These are phyloP conservation scores for Drosophila tripunctata DNA, from an alignment of 2,888 invertebrate species.

Conservation along the genomic window DNA sequence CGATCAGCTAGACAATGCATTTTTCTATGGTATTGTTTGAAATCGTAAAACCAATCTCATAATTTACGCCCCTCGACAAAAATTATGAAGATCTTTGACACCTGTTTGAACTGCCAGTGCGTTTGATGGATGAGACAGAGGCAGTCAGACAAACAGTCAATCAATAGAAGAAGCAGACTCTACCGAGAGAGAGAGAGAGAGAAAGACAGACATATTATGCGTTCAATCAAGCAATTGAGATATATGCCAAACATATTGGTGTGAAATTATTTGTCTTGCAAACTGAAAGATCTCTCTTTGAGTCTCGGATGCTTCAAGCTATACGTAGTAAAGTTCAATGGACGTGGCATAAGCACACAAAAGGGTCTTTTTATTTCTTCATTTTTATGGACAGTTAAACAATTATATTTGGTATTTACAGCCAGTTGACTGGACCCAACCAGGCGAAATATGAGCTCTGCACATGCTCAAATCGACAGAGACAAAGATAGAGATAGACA, in stretches of 20 bases:
- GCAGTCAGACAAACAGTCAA: slow-evolving; percentile 6
- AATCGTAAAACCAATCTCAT: slow-evolving; percentile 32
- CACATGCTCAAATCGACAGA: slow-evolving; percentile 12
- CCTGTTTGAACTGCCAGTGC: slow-evolving; percentile 46
- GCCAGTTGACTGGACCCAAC: slow-evolving; percentile 36
- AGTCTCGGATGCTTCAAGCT: slow-evolving; percentile 8
- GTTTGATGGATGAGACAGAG: slow-evolving; percentile 60
- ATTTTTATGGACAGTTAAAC: slow-evolving; percentile 73
- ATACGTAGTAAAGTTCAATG: slow-evolving; percentile 61
- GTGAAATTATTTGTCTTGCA: slow-evolving; percentile 65
- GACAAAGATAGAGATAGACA: slow-evolving; percentile 13
- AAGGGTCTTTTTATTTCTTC: slow-evolving; percentile 72
- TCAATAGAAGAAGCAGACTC: slow-evolving; percentile 4
- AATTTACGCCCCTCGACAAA: slow-evolving; percentile 29
- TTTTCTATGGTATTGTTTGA: slow-evolving; percentile 21
- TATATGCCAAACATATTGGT: slow-evolving; percentile 59
- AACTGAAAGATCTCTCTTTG: slow-evolving; percentile 59
- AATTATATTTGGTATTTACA: slow-evolving; percentile 78
- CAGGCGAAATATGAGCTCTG: slow-evolving; percentile 63
- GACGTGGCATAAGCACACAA: slow-evolving; percentile 31
- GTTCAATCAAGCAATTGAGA: slow-evolving; percentile 39
- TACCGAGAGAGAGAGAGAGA: neutral
- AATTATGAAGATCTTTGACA: slow-evolving; percentile 53
- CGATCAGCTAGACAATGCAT: slow-evolving; percentile 2
- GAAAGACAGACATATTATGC: slow-evolving; percentile 20